Percentiles rank a stretch among this genome's conserved stretches.
Conservation (phyloP, 2,888 invertebrate genomes). For the Ophioninae sp. region DNA sequence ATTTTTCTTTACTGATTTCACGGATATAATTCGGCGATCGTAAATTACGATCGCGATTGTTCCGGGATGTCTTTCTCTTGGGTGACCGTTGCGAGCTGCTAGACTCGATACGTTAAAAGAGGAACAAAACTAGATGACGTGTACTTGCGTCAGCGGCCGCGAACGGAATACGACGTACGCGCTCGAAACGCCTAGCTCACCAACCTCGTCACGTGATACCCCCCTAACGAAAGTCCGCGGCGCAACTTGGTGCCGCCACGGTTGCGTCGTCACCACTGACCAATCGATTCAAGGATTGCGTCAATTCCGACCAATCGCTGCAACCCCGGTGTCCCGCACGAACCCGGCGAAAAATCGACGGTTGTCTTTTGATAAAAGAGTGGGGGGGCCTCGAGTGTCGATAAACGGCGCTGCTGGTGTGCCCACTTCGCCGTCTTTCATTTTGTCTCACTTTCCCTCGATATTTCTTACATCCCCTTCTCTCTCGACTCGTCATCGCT, state of each 20-base stretch:
- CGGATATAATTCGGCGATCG: background rate
- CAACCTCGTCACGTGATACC: constrained; percentile 64
- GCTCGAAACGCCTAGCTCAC: constrained; percentile 6
- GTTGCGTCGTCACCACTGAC: constrained; percentile 64
- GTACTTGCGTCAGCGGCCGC: constrained; percentile 29
- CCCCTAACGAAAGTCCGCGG: constrained; percentile 19
- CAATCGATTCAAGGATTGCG: constrained; percentile 65
- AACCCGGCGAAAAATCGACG: background rate
- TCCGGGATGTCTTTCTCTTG: constrained; percentile 4
- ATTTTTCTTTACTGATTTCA: constrained; percentile 12
- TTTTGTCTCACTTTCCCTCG: background rate
- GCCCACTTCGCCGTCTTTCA: background rate
- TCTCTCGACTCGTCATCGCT: background rate
- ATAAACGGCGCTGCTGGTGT: constrained; percentile 22
- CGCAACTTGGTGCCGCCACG: background rate
- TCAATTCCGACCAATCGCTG: constrained; percentile 67
- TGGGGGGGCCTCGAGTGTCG: constrained; percentile 11
- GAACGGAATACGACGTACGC: constrained; percentile 55
- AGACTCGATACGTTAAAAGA: background rate
- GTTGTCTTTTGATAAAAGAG: background rate
- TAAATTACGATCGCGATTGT: background rate
- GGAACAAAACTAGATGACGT: background rate
- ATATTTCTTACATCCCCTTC: background rate
- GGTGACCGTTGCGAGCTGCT: background rate
- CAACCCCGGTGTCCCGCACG: constrained; percentile 1